These are phyloP conservation scores for Malachius bipustulatus DNA, from an alignment of 2,888 invertebrate species.

Conservation along the genomic window DNA sequence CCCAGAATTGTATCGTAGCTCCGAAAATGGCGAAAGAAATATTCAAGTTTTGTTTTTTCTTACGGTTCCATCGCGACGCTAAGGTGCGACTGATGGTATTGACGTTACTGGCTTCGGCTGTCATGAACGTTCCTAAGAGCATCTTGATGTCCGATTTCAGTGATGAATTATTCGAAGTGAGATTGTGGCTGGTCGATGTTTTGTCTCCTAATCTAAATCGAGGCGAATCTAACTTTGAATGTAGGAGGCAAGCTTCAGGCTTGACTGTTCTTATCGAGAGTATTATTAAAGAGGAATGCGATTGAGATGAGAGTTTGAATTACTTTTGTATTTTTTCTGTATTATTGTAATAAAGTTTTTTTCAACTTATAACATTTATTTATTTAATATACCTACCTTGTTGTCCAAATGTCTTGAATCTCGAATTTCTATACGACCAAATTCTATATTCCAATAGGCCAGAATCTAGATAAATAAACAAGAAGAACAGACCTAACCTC, in stretches of 20 bases:
- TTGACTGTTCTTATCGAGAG: slow-evolving; percentile 46
- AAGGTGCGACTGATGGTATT: slow-evolving; percentile 54
- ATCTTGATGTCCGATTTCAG: slow-evolving; percentile 48
- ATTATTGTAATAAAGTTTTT: too few relatives aligned
- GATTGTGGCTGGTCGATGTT: slow-evolving; percentile 53
- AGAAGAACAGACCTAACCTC: too few relatives aligned
- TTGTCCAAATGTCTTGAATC: too few relatives aligned
- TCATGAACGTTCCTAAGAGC: slow-evolving; percentile 48
- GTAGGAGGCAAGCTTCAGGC: slow-evolving; percentile 49
- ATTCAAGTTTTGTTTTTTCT: slow-evolving; percentile 51
- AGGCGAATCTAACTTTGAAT: slow-evolving; percentile 53
- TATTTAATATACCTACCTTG: too few relatives aligned
- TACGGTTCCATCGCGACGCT: slow-evolving; percentile 55
- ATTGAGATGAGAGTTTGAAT: too few relatives aligned
- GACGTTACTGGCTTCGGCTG: slow-evolving; percentile 52
- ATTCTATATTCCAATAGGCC: too few relatives aligned
- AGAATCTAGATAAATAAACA: too few relatives aligned
- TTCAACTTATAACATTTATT: too few relatives aligned
- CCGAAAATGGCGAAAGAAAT: slow-evolving; percentile 57
- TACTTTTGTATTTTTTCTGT: too few relatives aligned
- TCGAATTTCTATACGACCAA: too few relatives aligned
- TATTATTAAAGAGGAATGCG: too few relatives aligned
- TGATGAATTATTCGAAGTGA: slow-evolving; percentile 50
- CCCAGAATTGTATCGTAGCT: slow-evolving; percentile 55
- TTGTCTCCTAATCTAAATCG: slow-evolving; percentile 44